A percentile compares a stretch with the other conserved stretches of the same genome.
Evolutionary conservation across 2,797 vertebrate species (phyloP).

Genomic region (Sternotherus odoratus): DNA sequence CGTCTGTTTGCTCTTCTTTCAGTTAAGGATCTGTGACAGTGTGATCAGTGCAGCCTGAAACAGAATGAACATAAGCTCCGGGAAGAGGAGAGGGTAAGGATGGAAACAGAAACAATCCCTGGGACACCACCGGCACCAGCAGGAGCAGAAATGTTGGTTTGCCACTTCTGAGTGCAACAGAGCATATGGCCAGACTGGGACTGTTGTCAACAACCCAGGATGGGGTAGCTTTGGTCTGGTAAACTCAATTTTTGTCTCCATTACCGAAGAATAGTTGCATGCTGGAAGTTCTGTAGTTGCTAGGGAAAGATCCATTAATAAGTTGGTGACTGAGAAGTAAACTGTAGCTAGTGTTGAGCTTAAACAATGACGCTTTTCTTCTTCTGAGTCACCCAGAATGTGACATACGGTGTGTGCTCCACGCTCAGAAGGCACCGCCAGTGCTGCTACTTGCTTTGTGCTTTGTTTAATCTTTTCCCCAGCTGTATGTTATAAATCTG

Average conservation of each 20-base stretch:
- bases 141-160: slow-evolving; percentile 74
- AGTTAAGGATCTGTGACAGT: slow-evolving; percentile 39
- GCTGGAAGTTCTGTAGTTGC: slow-evolving; percentile 74
- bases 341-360: slow-evolving; percentile 71
- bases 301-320: slow-evolving; percentile 72
- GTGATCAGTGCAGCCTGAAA: slow-evolving; percentile 27
- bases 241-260: slow-evolving; percentile 65
- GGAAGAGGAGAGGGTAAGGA: slow-evolving; percentile 55
- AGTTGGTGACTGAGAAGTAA: slow-evolving; percentile 59
- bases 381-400: slow-evolving; percentile 40
- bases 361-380: slow-evolving; percentile 58
- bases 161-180: slow-evolving; percentile 69
- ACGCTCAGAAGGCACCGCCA: slow-evolving; percentile 30
- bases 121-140: slow-evolving; percentile 62
- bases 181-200: slow-evolving; percentile 78
- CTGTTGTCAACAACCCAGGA: slow-evolving; percentile 76
- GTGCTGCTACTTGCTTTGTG: slow-evolving; percentile 58
- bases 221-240: slow-evolving; percentile 59
- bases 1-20: background rate
- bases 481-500: slow-evolving; percentile 51
- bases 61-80: slow-evolving; percentile 51
- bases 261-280: slow-evolving; percentile 69
- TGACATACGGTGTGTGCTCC: slow-evolving; percentile 42
- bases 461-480: slow-evolving; percentile 45
- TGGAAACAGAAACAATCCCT: slow-evolving; percentile 55